Evolutionary conservation across 2,797 vertebrate species (phyloP).

Genomic region (Sylvia borin): DNA sequence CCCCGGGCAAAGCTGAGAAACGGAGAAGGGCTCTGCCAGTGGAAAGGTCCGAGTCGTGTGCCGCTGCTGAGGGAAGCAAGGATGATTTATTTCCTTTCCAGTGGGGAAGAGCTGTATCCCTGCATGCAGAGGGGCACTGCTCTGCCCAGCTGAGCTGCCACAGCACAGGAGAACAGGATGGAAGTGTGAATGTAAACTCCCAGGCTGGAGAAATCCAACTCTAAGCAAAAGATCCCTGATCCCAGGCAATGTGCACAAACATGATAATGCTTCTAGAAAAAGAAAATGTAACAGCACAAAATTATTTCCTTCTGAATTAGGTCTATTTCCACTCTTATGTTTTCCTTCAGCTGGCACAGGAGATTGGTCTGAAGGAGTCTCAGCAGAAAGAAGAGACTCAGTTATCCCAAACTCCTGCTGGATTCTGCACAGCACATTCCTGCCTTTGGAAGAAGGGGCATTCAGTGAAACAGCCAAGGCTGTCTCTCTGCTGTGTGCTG

Average conservation of each 20-base stretch:
- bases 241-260: not conserved
- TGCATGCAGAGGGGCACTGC: not conserved
- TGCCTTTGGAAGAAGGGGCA: not conserved
- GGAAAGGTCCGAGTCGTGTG: not conserved
- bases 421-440: not conserved
- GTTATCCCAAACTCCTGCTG: not conserved
- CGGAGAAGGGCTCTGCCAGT: not conserved
- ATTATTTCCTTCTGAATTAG: not conserved
- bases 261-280: not conserved
- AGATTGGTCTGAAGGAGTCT: not conserved
- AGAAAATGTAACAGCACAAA: not conserved
- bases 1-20: not conserved
- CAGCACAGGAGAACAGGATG: not conserved
- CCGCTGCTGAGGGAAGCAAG: not conserved
- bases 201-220: not conserved
- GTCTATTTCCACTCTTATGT: not conserved
- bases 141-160: not conserved
- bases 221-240: not conserved
- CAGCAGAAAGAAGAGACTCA: not conserved
- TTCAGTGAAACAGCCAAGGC: not conserved
- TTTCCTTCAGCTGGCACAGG: not conserved
- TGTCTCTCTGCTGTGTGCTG: not conserved
- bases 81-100: not conserved
- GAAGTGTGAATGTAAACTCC: not conserved
- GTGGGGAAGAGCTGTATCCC: not conserved